These are phyloP conservation scores for Nautilus pompilius DNA, from an alignment of 1,140 invertebrate genomes.

Conservation along the genomic window DNA sequence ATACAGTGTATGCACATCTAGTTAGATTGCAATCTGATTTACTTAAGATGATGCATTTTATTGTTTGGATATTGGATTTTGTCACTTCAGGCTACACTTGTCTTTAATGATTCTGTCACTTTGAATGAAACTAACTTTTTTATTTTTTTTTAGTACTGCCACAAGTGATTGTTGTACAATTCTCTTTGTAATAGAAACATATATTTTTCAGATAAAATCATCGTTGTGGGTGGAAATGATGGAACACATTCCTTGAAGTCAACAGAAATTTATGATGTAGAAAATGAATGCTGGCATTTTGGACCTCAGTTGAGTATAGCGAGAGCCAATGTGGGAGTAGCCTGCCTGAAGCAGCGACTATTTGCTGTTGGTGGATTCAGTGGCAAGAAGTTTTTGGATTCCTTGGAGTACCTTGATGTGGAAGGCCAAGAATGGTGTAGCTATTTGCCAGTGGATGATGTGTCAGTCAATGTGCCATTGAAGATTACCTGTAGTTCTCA, in stretches of 20 bases:
- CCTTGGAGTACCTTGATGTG: slow-evolving; percentile 65
- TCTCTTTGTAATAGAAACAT: background rate
- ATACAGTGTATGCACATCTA: too few relatives aligned
- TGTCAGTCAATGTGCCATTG: background rate
- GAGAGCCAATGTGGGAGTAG: slow-evolving; percentile 87
- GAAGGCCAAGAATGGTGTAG: slow-evolving; percentile 37
- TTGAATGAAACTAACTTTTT: too few relatives aligned
- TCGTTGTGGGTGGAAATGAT: slow-evolving; percentile 59
- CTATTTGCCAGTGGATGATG: slow-evolving; percentile 22
- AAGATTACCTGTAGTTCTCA: too few relatives aligned
- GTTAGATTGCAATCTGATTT: too few relatives aligned
- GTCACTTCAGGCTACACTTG: too few relatives aligned
- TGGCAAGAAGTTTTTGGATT: slow-evolving; percentile 73
- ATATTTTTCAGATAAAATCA: slow-evolving; percentile 57
- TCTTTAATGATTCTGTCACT: too few relatives aligned
- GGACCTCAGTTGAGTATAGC: slow-evolving; percentile 83
- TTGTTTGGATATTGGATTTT: too few relatives aligned
- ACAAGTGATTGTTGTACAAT: too few relatives aligned
- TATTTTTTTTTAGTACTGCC: too few relatives aligned
- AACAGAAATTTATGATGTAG: slow-evolving; percentile 82
- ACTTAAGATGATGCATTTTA: too few relatives aligned
- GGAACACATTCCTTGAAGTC: slow-evolving; percentile 69
- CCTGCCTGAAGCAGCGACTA: slow-evolving; percentile 61
- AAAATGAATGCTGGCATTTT: slow-evolving; percentile 72
- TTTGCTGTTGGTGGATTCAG: slow-evolving; percentile 86